Conservation (phyloP, 2,113 vertebrate genomes). For the Cacatua alba region DNA sequence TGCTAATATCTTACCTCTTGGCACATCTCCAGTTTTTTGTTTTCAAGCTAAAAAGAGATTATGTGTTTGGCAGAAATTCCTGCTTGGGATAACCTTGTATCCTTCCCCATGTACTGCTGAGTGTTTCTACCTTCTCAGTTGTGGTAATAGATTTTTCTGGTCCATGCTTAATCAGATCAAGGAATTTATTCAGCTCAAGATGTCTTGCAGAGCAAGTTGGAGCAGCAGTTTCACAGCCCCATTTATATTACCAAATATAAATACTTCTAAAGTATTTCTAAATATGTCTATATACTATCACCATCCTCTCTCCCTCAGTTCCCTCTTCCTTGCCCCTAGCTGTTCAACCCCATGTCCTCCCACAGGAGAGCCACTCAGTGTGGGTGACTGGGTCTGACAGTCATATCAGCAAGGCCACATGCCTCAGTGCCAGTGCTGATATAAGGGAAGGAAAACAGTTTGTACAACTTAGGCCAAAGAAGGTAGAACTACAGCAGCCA, state of each 20-base stretch:
- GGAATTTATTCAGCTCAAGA: not conserved
- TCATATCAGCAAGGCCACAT: not conserved
- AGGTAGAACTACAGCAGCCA: not conserved
- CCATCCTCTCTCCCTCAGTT: not conserved
- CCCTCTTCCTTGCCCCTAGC: not conserved
- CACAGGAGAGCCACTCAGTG: not conserved
- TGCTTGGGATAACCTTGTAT: not conserved
- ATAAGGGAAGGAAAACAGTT: not conserved
- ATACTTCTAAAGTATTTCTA: not conserved
- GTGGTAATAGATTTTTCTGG: not conserved
- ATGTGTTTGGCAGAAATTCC: not conserved
- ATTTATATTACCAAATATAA: not conserved
- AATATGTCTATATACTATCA: not conserved
- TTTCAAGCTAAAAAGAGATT: not conserved
- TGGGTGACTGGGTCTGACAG: not conserved
- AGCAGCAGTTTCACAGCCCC: not conserved
- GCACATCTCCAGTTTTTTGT: not conserved
- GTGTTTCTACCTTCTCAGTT: not conserved
- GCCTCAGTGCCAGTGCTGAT: not conserved
- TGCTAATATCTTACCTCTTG: not conserved
- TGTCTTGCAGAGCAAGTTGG: not conserved
- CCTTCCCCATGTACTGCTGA: not conserved
- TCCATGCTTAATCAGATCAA: not conserved
- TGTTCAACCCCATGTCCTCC: not conserved
- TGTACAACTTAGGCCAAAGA: not conserved